Percentiles rank a stretch among this genome's conserved stretches.
These are phyloP conservation scores for Chaetops frenatus DNA, from an alignment of 2,113 vertebrate genomes.

Conservation along the genomic window DNA sequence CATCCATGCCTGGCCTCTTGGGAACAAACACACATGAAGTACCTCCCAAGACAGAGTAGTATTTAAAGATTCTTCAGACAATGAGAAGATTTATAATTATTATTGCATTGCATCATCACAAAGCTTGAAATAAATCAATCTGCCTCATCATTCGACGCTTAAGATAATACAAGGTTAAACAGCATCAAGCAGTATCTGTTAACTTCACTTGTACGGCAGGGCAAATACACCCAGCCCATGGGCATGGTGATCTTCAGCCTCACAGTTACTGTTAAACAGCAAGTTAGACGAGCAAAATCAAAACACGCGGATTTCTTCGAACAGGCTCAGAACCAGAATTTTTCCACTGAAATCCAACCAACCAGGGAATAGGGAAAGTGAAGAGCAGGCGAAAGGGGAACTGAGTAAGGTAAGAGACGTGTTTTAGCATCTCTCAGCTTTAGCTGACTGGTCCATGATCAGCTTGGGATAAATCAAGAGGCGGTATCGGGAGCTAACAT, in stretches of 20 bases:
- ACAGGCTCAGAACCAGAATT: neutral
- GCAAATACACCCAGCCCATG: neutral
- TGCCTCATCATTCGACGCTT: neutral
- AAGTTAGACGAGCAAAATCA: neutral
- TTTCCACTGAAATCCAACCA: neutral
- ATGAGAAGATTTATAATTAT: neutral
- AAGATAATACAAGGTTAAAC: neutral
- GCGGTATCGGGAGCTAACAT: neutral
- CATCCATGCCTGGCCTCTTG: neutral
- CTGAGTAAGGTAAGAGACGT: rapidly evolving
- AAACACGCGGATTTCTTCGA: neutral
- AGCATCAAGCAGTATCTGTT: neutral
- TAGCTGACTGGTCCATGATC: neutral
- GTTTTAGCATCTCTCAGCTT: neutral
- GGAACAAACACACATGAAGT: neutral
- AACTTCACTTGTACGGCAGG: neutral
- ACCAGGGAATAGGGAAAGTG: neutral
- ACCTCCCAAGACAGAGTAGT: neutral
- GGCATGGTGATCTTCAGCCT: neutral
- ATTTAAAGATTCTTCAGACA: neutral
- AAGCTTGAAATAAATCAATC: slow-evolving; percentile 7
- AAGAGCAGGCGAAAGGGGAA: neutral
- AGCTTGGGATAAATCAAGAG: neutral
- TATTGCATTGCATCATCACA: neutral
- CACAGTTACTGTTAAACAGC: neutral